Conservation (phyloP, 1,140 invertebrate species). For the Holcopasites calliopsidis region DNA sequence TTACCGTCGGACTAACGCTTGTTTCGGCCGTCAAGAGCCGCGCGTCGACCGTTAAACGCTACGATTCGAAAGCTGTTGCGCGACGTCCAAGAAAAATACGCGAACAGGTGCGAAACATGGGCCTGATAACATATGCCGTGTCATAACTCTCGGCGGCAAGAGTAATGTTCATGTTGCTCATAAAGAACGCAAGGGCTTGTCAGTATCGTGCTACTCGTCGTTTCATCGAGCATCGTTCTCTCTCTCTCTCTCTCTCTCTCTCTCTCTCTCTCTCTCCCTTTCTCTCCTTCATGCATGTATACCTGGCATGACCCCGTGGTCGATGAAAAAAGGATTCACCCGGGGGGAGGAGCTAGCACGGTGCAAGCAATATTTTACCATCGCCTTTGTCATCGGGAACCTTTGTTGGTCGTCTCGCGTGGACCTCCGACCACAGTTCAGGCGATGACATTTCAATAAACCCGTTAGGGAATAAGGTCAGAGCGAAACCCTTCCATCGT, state of each 20-base stretch:
- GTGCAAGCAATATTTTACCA: conserved; percentile 68
- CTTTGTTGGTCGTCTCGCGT: conserved; percentile 32
- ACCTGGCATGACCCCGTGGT: neutral
- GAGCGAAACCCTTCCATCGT: neutral
- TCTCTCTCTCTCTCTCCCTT: neutral
- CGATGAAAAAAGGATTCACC: conserved; percentile 55
- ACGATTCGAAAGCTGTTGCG: neutral
- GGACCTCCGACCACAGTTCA: conserved; percentile 58
- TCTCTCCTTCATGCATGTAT: neutral
- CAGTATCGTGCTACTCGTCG: conserved; percentile 65
- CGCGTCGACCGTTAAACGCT: neutral
- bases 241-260: too few species aligned
- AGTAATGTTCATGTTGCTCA: conserved; percentile 34
- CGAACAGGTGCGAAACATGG: conserved; percentile 41
- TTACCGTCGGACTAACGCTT: neutral
- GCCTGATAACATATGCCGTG: conserved; percentile 27
- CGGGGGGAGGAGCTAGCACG: conserved; percentile 37
- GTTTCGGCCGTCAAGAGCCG: neutral
- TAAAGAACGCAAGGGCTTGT: conserved; percentile 45
- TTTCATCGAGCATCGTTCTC: conserved; percentile 56
- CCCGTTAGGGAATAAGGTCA: conserved; percentile 36
- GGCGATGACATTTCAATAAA: conserved; percentile 70
- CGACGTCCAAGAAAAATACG: conserved; percentile 34
- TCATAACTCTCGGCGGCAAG: conserved; percentile 31
- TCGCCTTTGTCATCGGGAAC: conserved; percentile 29